Evolutionary conservation across 2,113 vertebrate species (phyloP).

Genomic region (Semnornis frantzii): DNA sequence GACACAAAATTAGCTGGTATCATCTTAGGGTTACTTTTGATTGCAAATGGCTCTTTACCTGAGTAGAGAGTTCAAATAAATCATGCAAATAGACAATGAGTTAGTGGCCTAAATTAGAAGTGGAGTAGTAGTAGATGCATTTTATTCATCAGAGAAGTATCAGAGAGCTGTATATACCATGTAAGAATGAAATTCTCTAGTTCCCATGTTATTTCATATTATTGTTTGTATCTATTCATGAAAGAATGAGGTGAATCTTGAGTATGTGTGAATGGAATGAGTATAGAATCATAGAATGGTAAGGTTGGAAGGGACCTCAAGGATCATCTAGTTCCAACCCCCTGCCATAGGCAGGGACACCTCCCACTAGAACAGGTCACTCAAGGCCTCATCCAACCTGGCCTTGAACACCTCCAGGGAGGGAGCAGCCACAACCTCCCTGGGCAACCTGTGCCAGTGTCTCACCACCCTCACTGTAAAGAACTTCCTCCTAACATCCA

Average conservation of each 20-base stretch:
- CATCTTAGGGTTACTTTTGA: slow-evolving; percentile 14
- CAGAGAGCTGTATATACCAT: background rate
- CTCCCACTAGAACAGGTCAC: no score
- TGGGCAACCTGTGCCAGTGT: no score
- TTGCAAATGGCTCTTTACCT: slow-evolving; percentile 18
- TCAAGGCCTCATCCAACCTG: no score
- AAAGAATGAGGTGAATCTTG: background rate
- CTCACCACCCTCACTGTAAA: no score
- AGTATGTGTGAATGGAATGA: background rate
- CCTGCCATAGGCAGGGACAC: no score
- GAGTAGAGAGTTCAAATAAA: background rate
- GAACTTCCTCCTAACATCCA: no score
- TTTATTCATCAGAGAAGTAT: slow-evolving; percentile 38
- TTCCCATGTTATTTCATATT: background rate
- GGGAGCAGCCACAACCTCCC: no score
- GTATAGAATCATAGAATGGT: background rate
- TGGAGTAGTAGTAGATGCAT: background rate
- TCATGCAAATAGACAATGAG: slow-evolving; percentile 3
- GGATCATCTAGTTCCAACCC: no score
- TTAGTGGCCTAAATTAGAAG: slow-evolving; percentile 61
- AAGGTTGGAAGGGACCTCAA: no score
- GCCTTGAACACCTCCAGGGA: no score
- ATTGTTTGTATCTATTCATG: background rate
- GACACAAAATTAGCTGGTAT: slow-evolving; percentile 6
- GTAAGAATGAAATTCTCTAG: background rate